Evolutionary conservation across 2,797 vertebrate genomes (phyloP).

Genomic region (Trachops cirrhosus): DNA sequence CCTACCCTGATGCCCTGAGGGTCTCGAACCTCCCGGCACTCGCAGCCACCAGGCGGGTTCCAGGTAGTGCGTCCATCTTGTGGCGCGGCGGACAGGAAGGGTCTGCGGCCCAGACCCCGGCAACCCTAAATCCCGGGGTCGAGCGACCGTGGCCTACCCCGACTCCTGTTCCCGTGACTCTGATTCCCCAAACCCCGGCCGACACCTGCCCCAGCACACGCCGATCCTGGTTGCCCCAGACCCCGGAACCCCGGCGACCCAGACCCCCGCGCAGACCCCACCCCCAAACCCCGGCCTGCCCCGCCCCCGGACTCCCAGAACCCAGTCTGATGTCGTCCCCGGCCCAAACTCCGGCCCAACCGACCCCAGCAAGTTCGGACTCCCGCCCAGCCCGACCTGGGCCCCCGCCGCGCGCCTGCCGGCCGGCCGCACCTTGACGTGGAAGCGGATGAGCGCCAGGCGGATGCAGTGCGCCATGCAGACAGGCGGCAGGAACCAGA

Average conservation of each 20-base stretch:
- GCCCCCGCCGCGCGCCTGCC: neutral
- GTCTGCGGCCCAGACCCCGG: neutral
- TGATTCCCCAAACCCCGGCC: neutral
- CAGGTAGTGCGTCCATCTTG: neutral
- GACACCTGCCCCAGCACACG: neutral
- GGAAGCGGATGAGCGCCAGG: constrained; percentile 95
- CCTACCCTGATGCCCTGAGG: neutral
- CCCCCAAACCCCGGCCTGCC: neutral
- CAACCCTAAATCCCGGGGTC: neutral
- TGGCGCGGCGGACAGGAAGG: neutral
- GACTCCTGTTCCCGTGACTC: neutral
- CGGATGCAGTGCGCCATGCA: constrained; percentile 98
- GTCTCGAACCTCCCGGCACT: neutral
- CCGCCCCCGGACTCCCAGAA: neutral
- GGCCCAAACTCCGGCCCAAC: neutral
- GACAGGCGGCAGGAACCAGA: constrained; percentile 97
- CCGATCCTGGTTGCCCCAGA: neutral
- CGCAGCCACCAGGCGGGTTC: neutral
- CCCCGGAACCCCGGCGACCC: neutral
- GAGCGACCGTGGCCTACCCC: neutral
- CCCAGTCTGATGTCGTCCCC: neutral
- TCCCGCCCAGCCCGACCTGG: neutral
- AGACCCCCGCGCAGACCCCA: neutral
- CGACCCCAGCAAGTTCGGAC: neutral
- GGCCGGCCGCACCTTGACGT: constrained; percentile 88